Conservation (phyloP, 2,888 invertebrate species). For the Tholera decimalis region DNA sequence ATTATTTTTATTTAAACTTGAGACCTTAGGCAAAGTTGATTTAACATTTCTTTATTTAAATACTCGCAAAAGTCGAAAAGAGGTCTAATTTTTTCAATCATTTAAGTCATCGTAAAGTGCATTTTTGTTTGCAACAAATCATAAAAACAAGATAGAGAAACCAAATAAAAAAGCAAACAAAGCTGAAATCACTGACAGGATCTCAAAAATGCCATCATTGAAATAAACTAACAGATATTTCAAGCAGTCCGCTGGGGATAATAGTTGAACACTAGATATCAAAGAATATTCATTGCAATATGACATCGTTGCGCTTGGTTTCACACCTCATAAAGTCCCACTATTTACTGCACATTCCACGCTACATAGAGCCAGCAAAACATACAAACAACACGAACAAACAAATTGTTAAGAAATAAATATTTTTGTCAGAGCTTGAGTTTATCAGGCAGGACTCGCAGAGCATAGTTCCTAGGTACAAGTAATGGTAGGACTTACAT, state of each 20-base stretch:
- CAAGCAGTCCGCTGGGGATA: background rate
- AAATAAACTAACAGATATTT: background rate
- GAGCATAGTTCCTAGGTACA: slow-evolving; percentile 21
- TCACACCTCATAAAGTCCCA: slow-evolving; percentile 41
- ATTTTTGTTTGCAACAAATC: background rate
- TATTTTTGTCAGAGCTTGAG: slow-evolving; percentile 39
- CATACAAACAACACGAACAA: slow-evolving; percentile 24
- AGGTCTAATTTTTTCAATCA: slow-evolving; percentile 6
- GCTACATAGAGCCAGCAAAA: slow-evolving; percentile 33
- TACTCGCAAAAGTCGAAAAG: slow-evolving; percentile 1
- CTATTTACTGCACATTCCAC: slow-evolving; percentile 39
- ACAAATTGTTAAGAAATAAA: slow-evolving; percentile 23
- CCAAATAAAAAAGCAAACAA: background rate
- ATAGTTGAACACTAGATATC: slow-evolving; percentile 2
- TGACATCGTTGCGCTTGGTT: slow-evolving; percentile 14
- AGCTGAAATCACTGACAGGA: background rate
- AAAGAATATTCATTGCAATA: slow-evolving; percentile 9
- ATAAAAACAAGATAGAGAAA: background rate
- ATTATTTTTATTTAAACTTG: slow-evolving; percentile 47
- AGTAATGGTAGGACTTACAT: slow-evolving; percentile 37
- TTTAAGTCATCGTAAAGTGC: slow-evolving; percentile 3
- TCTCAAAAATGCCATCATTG: background rate
- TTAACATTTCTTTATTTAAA: slow-evolving; percentile 29
- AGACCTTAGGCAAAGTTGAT: slow-evolving; percentile 23
- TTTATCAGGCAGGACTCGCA: slow-evolving; percentile 37